Base-by-base conservation (phyloP, 1,140 invertebrate species). In the Pristionchus pacificus region DNA sequence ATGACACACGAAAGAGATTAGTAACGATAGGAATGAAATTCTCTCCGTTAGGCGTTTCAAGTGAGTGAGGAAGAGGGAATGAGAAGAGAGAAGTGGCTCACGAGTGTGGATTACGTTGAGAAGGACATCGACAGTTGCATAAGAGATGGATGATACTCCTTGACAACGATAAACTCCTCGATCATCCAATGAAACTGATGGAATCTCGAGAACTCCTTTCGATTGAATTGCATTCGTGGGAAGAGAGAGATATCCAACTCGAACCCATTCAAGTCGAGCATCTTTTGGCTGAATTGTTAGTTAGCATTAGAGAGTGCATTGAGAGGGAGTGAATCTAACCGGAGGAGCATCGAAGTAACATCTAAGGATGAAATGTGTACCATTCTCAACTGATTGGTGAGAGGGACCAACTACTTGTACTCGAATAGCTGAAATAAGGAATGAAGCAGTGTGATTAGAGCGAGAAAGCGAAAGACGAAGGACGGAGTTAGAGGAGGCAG, bases 401-500 rank as follows among this genome's bases (percentile, higher is more conserved):
- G 79, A 79, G 27, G 80, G 80, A 30, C 77, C 80, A 29, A 82
- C 61, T 19, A 82, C 81, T 64, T 82, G 65, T 1, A 82, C 79
- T 0, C 74, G 72, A 2, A 70, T 64, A 27, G 72, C 77, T 78
- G 62, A 33, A 78, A 59, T 33, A 58, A 75, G 64, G n/a, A 63
- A 65, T 29, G 31, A 33, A 62, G 55, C 57, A 57, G 27, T n/a
- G n/a, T n/a, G n/a, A n/a, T n/a, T n/a, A n/a, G n/a, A n/a, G n/a
- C n/a, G n/a, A n/a, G 57, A 31, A 60, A 27, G 14, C 24, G n/a
- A 30, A 65, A 65, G 60, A n/a, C 31, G 30, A 71, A 33, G 24
- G 1, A 6, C 55, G 28, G 13, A 33, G 60, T 2, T 10, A 61
- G 25, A 61, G 24, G 32, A 49, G 57, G 57, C 63, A 49, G 63